Base-by-base conservation (phyloP, 1,140 invertebrate genomes). In the Metopolophium dirhodum region DNA sequence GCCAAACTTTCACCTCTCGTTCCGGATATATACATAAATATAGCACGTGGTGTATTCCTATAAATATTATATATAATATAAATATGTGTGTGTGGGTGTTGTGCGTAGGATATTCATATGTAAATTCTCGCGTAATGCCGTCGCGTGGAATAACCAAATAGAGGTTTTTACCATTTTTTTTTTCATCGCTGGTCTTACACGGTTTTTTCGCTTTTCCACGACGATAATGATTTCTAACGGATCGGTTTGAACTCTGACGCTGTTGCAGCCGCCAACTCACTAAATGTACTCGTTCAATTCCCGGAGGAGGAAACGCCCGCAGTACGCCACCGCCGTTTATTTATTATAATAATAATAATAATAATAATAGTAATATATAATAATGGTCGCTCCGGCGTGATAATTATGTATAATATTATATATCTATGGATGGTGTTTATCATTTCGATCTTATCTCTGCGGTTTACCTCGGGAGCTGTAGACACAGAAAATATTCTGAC, bases 211-310 rank as follows among this genome's bases (percentile, higher is more conserved):
- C 20, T 41, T 83, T 41, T 83, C 35, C n/a, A n/a, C 82, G 82
- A 41, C 22, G 35, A 41, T 83, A 41, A 83, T 83, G n/a, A 77
- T 77, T 77, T 77, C 18, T 30, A n/a, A 77, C n/a, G 14, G 61
- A 77, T n/a, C 61, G n/a, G 61, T 77, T n/a, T 77, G 61, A 77
- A 77, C 61, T 77, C 61, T 77, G 30, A 77, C n/a, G 61, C 61
- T n/a, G 61, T 77, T 77, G 61, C 37, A 83, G 7, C 35, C 20
- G 35, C 20, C 77, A 22, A 83, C 18, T 35, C 7, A 7, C 35
- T 37, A 37, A 37, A 83, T 83, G 37, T 37, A 83, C 7, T 37
- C 37, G 35, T 83, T 3, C 37, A 41, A 83, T 83, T 83, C 82
- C 82, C 0, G 7, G 20, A 30, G 77, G 20, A 41, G 82, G n/a